Evolutionary conservation across 2,888 invertebrate genomes (phyloP).

Genomic region (Limnephilus lunatus): DNA sequence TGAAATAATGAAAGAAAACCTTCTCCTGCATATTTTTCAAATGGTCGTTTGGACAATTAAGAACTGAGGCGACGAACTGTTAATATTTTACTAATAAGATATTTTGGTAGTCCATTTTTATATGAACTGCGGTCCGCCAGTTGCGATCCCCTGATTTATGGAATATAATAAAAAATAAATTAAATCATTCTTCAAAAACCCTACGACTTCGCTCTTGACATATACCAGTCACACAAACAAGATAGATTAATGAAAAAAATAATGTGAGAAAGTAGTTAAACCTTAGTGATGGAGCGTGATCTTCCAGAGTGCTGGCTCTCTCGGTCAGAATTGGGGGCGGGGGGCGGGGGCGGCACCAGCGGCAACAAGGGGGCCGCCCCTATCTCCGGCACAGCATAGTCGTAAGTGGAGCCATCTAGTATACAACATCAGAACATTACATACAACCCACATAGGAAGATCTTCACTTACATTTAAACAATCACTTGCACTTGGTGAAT

Average conservation of each 20-base stretch:
- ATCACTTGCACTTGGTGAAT: neutral
- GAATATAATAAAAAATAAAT: neutral
- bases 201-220: neutral
- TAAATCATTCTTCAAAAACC: neutral
- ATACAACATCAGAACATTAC: neutral
- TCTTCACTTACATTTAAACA: neutral
- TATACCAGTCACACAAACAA: neutral
- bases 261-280: conserved; percentile 63
- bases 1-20: too few species aligned
- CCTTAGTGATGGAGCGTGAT: conserved; percentile 72
- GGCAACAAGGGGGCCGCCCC: conserved; percentile 83
- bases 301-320: conserved; percentile 70
- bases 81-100: too few species aligned
- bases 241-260: neutral
- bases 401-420: conserved; percentile 83
- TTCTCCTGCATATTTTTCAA: too few species aligned
- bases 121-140: too few species aligned
- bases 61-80: too few species aligned
- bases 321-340: conserved; percentile 68
- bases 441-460: too few species aligned
- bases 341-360: conserved; percentile 68
- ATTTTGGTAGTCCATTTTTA: too few species aligned
- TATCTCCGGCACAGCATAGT: conserved; percentile 88
- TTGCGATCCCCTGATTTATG: neutral
- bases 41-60: too few species aligned